Base-by-base conservation (phyloP, 2,888 invertebrate species). In the Mesochorus sp. region DNA sequence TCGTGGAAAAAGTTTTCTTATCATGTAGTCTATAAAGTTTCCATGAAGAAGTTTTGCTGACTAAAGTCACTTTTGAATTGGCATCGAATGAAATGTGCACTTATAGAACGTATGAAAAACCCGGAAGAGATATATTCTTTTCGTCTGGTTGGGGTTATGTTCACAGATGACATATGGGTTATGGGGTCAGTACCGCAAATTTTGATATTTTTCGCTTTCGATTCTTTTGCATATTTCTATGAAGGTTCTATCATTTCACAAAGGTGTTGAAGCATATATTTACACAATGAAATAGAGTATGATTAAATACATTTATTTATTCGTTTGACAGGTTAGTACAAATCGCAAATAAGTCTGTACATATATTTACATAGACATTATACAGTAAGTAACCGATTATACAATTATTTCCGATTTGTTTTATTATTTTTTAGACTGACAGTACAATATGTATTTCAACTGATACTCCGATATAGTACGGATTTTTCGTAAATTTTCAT, bases 261-360 rank as follows among this genome's bases (percentile, higher is more conserved):
- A 62, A 61, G 55, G 59, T 34, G 47, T 26, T 2, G n/a, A 10
- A 37, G 34, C 34, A 21, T 24, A 53, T 61, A 17, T 34, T 24
- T 19, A 19, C 28, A 53, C 59, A 3, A 21, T 34, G 8, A 10
- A 53, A 39, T 4, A 62, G 31, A 26, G 31, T 44, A 44, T 44
- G 26, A 14, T 14, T 26, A 31, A 17, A 28, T 51, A 28, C 47
- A 61, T 68, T 68, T 55, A 74, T 75, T 68, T 61, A 47, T 68
- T 44, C 53, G 53, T 75, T 75, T 68, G 61, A 55, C 74, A 61
- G 61, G 5, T 44, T n/a, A 28, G 26, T 57, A 66, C 28, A 39
- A 61, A 61, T 42, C 10, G 55, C 28, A n/a, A n/a, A n/a, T n/a
- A n/a, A n/a, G n/a, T n/a, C n/a, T n/a, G n/a, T n/a, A n/a, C n/a